A percentile compares a stretch with the other conserved stretches of the same genome.
These are phyloP conservation scores for Drosophila leontia DNA, from an alignment of 1,140 invertebrate genomes.

Conservation along the genomic window DNA sequence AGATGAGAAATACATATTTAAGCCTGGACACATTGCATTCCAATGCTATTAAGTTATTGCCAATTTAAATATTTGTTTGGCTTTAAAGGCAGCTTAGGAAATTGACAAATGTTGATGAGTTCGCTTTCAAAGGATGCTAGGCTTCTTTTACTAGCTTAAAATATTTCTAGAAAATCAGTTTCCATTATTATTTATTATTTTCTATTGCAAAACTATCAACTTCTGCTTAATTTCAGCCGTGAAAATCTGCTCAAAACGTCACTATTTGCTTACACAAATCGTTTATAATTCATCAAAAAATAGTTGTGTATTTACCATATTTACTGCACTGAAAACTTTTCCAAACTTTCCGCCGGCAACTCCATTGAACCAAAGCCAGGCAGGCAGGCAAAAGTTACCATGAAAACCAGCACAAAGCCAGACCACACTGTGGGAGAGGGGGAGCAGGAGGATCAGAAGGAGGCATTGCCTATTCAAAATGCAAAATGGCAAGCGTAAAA, in stretches of 20 bases:
- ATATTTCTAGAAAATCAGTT: not conserved
- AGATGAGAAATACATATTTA: conserved; percentile 24
- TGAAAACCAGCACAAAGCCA: conserved; percentile 31
- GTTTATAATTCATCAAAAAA: conserved; percentile 25
- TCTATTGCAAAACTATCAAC: too few species aligned
- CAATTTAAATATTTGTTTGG: conserved; percentile 29
- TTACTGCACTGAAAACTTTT: conserved; percentile 29
- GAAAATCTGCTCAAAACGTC: not conserved
- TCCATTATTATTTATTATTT: not conserved
- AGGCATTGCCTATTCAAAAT: conserved; percentile 73
- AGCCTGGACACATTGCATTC: not conserved
- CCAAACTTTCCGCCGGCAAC: conserved; percentile 13
- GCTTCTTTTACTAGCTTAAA: not conserved
- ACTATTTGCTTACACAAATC: conserved; percentile 5
- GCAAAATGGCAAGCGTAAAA: conserved; percentile 82
- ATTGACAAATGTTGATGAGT: not conserved
- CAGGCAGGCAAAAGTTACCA: conserved; percentile 17
- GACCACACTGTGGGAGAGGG: conserved; percentile 7
- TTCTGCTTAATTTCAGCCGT: not conserved
- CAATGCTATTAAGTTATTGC: conserved; percentile 12
- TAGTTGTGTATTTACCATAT: conserved; percentile 36
- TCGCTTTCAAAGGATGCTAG: not conserved
- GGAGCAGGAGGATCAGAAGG: not conserved
- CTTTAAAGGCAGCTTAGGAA: conserved; percentile 6
- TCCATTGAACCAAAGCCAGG: conserved; percentile 30